phyloP scores from a whole-genome alignment of 2,888 invertebrate species.

The Brachypalpus laphriformis region DNA sequence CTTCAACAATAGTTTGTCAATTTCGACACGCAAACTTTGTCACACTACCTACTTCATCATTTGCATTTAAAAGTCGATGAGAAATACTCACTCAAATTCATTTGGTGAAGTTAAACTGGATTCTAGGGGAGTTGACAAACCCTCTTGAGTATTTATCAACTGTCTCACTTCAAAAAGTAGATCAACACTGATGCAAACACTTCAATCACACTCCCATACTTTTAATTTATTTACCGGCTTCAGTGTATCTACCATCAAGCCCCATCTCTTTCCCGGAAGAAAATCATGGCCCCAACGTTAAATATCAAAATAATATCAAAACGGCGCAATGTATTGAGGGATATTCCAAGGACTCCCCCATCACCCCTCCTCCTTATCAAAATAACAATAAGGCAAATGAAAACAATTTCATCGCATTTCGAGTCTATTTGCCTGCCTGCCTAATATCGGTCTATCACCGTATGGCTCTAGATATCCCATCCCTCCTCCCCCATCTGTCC shows the following conservation, averaged over 20 bases:
- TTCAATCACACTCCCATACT: slow-evolving; percentile 5
- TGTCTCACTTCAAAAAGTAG: background rate
- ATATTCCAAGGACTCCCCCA: background rate
- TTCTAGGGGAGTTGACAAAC: background rate
- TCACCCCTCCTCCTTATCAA: slow-evolving; percentile 9
- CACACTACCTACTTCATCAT: background rate
- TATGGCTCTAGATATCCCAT: background rate
- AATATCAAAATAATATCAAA: slow-evolving; percentile 30
- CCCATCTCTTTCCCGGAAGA: background rate
- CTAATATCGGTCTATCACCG: slow-evolving; percentile 28
- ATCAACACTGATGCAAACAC: slow-evolving; percentile 18
- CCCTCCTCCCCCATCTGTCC: background rate
- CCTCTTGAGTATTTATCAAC: background rate
- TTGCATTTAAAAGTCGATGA: background rate
- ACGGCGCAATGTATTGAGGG: background rate
- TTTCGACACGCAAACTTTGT: slow-evolving; percentile 2
- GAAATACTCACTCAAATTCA: background rate
- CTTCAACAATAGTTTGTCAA: background rate
- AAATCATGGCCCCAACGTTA: background rate
- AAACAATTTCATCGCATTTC: slow-evolving; percentile 52
- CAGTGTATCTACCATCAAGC: background rate
- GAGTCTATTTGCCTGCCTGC: slow-evolving; percentile 39
- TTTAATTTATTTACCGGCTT: slow-evolving; percentile 24
- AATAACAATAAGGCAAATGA: slow-evolving; percentile 57
- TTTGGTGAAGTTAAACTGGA: background rate